Base-by-base conservation (phyloP, 2,888 invertebrate species). In the Diarsia mendica region DNA sequence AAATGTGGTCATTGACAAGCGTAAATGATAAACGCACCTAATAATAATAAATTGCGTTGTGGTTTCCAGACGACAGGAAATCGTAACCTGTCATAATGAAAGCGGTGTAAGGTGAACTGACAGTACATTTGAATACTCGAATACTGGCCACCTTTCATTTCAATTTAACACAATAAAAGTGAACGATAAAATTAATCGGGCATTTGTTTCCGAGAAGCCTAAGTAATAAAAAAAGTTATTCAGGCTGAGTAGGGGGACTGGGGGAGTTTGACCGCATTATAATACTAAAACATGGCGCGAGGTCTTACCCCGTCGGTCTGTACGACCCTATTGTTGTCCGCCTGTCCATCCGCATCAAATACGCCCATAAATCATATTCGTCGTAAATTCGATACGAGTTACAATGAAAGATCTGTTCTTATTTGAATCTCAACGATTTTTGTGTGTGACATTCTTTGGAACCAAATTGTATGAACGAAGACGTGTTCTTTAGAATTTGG, bases 331-430 rank as follows among this genome's bases (percentile, higher is more conserved):
- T 96, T 96, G 96, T 95, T 92, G 93, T 92, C 91, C 92, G 93
- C 90, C 91, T 92, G 95, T 95, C 95, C 94, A 93, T 95, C 95
- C 94, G 94, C 95, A 95, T 96, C 95, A 94, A 94, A 95, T 92
- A 93, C 91, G 94, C 88, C 89, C 93, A 91, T 96, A 96, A 96
- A 96, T 96, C 96, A 96, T 96, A 95, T 94, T 93, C 92, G 94
- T 94, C 95, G 93, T 96, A 96, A 96, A 95, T 96, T 95, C 95
- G 93, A 94, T 94, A 91, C 94, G 93, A 93, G 91, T 92, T 93
- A 95, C 96, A 96, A 96, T 94, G 95, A 94, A 91, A 90, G 92
- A 94, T 94, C 93, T 95, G 94, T 95, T 94, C 94, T 91, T 94
- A 94, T 95, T 94, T 95, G 92, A 93, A 94, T 95, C 91, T 88